A percentile compares a stretch with the other conserved stretches of the same genome.
These are phyloP conservation scores for Cylas formicarius DNA, from an alignment of 1,140 invertebrate genomes.

Conservation along the genomic window DNA sequence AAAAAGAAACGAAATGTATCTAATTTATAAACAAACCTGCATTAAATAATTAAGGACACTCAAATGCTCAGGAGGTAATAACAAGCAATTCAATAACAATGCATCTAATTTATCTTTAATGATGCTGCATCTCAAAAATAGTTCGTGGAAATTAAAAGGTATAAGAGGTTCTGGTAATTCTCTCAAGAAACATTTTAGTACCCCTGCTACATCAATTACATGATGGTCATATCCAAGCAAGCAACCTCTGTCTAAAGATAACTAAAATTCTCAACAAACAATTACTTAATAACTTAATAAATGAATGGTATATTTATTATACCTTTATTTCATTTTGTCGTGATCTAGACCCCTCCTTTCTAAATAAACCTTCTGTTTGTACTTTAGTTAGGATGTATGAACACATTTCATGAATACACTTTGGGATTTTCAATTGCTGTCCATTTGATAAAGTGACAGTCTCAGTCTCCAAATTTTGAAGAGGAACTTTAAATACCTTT, in stretches of 20 bases:
- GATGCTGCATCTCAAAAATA: constrained; percentile 62
- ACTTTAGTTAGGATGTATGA: constrained; percentile 58
- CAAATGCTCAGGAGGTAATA: constrained; percentile 56
- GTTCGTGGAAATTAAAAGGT: constrained; percentile 60
- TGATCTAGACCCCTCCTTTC: constrained; percentile 73
- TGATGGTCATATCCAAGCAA: constrained; percentile 57
- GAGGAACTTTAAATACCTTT: constrained; percentile 54
- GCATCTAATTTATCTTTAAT: constrained; percentile 46
- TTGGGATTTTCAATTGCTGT: constrained; percentile 60
- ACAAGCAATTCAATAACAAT: constrained; percentile 54
- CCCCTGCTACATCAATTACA: constrained; percentile 72
- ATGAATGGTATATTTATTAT: constrained; percentile 19
- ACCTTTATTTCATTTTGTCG: constrained; percentile 75
- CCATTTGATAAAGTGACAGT: constrained; percentile 53
- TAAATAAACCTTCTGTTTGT: constrained; percentile 71
- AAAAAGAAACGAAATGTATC: neutral
- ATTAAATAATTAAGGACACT: constrained; percentile 63
- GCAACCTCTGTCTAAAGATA: constrained; percentile 57
- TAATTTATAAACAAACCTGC: too few relatives aligned
- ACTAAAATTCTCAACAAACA: constrained; percentile 37
- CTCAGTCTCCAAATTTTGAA: constrained; percentile 52
- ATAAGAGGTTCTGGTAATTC: constrained; percentile 77
- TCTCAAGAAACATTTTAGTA: constrained; percentile 75
- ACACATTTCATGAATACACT: constrained; percentile 65
- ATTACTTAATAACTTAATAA: constrained; percentile 3